These are phyloP conservation scores for Toxotes jaculatrix DNA, from an alignment of 2,113 vertebrate genomes.

Conservation along the genomic window DNA sequence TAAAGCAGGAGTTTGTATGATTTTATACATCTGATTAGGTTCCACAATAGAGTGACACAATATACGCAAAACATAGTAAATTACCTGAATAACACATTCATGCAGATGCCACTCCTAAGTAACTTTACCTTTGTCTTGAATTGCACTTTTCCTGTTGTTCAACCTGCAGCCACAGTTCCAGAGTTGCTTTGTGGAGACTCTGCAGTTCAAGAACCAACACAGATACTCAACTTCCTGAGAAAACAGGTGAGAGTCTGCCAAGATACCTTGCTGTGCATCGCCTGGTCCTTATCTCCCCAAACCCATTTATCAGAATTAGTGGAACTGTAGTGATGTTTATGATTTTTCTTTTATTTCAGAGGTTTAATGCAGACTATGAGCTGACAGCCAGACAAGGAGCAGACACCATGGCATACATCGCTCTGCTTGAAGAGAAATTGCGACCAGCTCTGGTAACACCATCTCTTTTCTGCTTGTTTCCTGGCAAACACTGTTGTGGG, in stretches of 20 bases:
- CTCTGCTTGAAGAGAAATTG: constrained; percentile 95
- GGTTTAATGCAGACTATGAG: constrained; percentile 95
- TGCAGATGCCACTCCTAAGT: not conserved
- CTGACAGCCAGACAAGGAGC: constrained; percentile 95
- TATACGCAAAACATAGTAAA: not conserved
- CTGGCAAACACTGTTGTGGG: not conserved
- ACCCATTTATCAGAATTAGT: not conserved
- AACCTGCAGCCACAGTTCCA: constrained; percentile 84
- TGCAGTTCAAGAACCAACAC: constrained; percentile 89
- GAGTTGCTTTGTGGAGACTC: constrained; percentile 86
- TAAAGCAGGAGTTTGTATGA: not conserved
- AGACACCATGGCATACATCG: constrained; percentile 96
- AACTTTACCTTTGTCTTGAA: not conserved
- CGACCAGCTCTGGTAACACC: constrained; percentile 89
- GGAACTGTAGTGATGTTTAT: not conserved
- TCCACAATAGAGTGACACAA: not conserved
- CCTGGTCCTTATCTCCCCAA: not conserved
- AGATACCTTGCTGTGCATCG: not conserved
- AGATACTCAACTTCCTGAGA: constrained; percentile 94
- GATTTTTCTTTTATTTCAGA: constrained; percentile 77
- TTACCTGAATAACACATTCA: not conserved
- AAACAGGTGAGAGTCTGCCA: constrained; percentile 86
- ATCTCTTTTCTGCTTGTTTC: not conserved
- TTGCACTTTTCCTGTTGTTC: not conserved
- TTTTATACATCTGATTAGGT: constrained; percentile 6